phyloP scores from a whole-genome alignment of 2,113 vertebrate genomes.

The Sorex araneus region DNA sequence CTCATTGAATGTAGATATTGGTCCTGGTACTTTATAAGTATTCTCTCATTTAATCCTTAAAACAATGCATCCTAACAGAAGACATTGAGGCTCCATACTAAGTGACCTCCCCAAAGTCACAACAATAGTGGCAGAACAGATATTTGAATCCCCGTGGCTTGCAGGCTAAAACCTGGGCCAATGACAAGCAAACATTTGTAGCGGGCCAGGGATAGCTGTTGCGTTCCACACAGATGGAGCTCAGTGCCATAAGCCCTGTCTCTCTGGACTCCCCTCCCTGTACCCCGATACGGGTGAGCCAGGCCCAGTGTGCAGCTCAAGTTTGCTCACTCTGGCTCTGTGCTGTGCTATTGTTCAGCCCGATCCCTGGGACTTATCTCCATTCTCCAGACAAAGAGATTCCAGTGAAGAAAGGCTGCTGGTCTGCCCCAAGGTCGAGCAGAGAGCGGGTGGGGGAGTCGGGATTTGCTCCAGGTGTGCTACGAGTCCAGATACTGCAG shows the following conservation, averaged over 20 bases:
- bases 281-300: background rate
- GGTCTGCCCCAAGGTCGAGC: background rate
- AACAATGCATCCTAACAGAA: background rate
- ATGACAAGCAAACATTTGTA: background rate
- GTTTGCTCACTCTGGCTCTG: background rate
- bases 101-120: background rate
- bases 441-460: background rate
- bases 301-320: background rate
- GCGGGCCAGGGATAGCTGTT: background rate
- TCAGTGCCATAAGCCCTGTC: background rate
- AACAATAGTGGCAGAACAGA: constrained; percentile 7
- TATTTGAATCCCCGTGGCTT: background rate
- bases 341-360: background rate
- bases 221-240: background rate
- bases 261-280: background rate
- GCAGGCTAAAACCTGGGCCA: background rate
- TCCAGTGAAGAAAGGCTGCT: background rate
- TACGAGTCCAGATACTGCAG: background rate
- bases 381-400: constrained; percentile 5
- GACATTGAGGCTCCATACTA: background rate
- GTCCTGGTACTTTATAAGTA: background rate
- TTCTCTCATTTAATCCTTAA: background rate
- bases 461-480: background rate
- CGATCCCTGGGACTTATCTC: background rate
- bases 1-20: background rate